These are phyloP conservation scores for Apocheima hispidaria DNA, from an alignment of 2,888 invertebrate genomes.

Conservation along the genomic window DNA sequence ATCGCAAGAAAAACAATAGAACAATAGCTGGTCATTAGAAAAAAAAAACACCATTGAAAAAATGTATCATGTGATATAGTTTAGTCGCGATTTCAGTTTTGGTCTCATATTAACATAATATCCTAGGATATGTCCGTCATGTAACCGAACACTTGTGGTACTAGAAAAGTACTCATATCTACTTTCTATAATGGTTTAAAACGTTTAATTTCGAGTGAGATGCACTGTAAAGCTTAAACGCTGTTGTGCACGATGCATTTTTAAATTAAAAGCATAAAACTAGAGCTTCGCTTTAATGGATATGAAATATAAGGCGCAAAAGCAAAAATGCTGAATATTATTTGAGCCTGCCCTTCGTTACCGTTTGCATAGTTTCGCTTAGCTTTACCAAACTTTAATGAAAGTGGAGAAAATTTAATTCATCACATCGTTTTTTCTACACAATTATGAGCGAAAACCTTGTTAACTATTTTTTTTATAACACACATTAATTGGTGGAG, in stretches of 20 bases:
- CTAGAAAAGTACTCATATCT: background rate
- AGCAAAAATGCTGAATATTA: slow-evolving; percentile 17
- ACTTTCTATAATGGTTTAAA: background rate
- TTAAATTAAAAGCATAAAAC: slow-evolving; percentile 21
- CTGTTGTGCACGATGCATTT: slow-evolving; percentile 6
- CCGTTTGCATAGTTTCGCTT: slow-evolving; percentile 10
- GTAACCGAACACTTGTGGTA: too few relatives aligned
- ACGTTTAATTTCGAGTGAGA: slow-evolving; percentile 4
- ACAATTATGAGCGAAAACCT: background rate
- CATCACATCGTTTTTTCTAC: background rate
- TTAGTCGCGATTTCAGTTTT: too few relatives aligned
- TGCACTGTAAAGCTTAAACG: slow-evolving; percentile 18
- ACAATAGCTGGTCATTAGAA: too few relatives aligned
- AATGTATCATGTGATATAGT: too few relatives aligned
- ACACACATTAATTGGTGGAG: background rate
- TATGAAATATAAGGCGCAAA: slow-evolving; percentile 8
- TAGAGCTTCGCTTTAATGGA: slow-evolving; percentile 15
- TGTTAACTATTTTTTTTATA: too few relatives aligned
- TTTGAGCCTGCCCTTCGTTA: slow-evolving; percentile 7
- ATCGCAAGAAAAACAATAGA: too few relatives aligned
- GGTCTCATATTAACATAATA: too few relatives aligned
- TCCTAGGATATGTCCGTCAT: too few relatives aligned
- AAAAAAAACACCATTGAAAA: too few relatives aligned
- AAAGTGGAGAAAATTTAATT: slow-evolving; percentile 1
- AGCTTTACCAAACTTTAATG: background rate